Evolutionary conservation across 2,113 vertebrate genomes (phyloP), one percentile per base, ranked within the genome.

Genomic region (Piaya cayana): DNA sequence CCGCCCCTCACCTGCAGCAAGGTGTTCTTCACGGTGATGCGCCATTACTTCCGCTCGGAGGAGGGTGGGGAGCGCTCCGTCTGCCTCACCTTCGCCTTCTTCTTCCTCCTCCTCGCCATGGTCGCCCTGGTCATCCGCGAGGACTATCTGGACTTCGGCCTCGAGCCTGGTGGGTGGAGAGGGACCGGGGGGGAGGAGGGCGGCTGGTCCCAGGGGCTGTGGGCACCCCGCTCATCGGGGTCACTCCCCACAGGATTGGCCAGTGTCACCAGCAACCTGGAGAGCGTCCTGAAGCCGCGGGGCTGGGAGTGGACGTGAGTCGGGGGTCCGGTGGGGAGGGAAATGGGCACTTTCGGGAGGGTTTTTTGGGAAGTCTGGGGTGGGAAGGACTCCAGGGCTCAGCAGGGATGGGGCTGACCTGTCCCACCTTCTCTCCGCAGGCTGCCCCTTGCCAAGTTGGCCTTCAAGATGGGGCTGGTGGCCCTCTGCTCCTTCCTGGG

Each of bases 261-360:
- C 60, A 97, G 93, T 30, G 93, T 99, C 64, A 98, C 97, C 77
- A 95, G 97, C 89, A 99, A 98, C 92, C 89, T 99, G 95, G 98
- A 99, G 94, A 86, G 96, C 27, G 96, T 99, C 86, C 98, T 98
- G 87, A 98, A 97, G 96, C 98, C 97, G 14, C 98, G 98, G 92
- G 99, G 98, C 86, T 98, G 98, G 79, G 98, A 98, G 53, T 99
- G 99, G 99, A 98, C 95, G 99, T 99, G 98, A 99, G 99, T 99
- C 11, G 29, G 21, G 7, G 8, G 8, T 49, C 5, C 30, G 49
- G 36, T 15, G 37, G 27, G 15, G 13, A 15, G 42, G 59, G 34
- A 9, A 20, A 25, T 0, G 7, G 27, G 59, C 9, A 47, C 3
- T 1, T n/a, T 86, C 15, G 0, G 78, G n/a, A 25, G 13, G 4